These are phyloP conservation scores for Dermatemys mawii DNA, from an alignment of 2,113 vertebrate species.

Conservation along the genomic window DNA sequence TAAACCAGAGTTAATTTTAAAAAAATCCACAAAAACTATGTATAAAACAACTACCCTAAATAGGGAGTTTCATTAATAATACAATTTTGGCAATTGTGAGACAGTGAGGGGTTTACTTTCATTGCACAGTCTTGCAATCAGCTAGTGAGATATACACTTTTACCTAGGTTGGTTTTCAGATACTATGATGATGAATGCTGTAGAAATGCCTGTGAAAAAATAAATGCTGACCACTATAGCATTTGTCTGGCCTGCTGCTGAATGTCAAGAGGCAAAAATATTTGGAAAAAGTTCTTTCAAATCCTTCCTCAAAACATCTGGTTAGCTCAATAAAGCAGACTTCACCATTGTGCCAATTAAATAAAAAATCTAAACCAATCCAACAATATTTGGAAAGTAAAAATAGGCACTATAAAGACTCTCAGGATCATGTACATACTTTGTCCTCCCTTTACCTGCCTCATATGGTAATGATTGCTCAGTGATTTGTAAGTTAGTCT, in stretches of 20 bases:
- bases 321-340: accelerated
- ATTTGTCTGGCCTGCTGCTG: not conserved
- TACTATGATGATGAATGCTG: not conserved
- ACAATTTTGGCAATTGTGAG: not conserved
- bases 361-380: not conserved
- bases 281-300: not conserved
- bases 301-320: not conserved
- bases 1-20: not conserved
- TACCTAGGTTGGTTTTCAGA: not conserved
- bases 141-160: not conserved
- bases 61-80: not conserved
- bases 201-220: not conserved
- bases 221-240: too few relatives aligned
- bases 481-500: not conserved
- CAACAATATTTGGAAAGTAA: not conserved
- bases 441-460: not conserved
- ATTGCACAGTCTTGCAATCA: not conserved
- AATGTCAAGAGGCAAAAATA: not conserved
- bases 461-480: not conserved
- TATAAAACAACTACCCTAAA: not conserved
- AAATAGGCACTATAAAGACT: not conserved
- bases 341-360: not conserved
- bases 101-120: not conserved
- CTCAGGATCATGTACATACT: not conserved
- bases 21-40: not conserved